Conservation (phyloP, 2,113 vertebrate species). For the Dasypus novemcinctus region DNA sequence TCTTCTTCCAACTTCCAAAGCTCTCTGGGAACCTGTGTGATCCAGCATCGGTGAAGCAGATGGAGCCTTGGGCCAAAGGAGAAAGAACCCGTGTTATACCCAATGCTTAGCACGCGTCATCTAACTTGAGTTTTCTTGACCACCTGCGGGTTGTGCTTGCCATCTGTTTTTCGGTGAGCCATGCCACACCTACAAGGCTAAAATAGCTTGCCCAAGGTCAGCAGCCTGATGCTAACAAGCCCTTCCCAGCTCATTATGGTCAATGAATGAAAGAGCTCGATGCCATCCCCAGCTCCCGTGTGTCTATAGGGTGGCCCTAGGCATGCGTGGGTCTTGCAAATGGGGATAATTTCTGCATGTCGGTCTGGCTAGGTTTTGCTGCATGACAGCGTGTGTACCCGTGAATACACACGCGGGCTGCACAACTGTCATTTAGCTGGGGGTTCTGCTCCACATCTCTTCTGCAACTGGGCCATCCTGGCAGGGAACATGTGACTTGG, state of each 20-base stretch:
- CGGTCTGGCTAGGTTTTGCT: neutral
- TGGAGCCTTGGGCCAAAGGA: accelerated
- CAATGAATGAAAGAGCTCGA: neutral
- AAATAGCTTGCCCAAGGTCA: neutral
- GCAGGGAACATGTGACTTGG: neutral
- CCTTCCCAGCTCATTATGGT: neutral
- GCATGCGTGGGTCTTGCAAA: neutral
- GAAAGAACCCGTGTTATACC: accelerated
- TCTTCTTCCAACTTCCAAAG: neutral
- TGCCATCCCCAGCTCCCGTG: neutral
- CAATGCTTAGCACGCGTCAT: accelerated
- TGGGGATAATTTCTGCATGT: neutral
- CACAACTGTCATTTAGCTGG: accelerated
- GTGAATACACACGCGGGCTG: neutral
- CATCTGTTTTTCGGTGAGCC: neutral
- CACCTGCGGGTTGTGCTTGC: accelerated
- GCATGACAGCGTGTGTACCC: neutral
- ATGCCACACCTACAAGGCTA: neutral
- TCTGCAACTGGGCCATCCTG: no score
- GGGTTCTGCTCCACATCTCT: neutral
- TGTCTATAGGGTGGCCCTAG: neutral
- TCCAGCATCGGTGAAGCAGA: accelerated
- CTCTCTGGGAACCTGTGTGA: accelerated
- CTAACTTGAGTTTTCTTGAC: neutral
- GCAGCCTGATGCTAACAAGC: neutral